Conservation (phyloP, 2,888 invertebrate species). For the Chaitophorus viminalis region DNA sequence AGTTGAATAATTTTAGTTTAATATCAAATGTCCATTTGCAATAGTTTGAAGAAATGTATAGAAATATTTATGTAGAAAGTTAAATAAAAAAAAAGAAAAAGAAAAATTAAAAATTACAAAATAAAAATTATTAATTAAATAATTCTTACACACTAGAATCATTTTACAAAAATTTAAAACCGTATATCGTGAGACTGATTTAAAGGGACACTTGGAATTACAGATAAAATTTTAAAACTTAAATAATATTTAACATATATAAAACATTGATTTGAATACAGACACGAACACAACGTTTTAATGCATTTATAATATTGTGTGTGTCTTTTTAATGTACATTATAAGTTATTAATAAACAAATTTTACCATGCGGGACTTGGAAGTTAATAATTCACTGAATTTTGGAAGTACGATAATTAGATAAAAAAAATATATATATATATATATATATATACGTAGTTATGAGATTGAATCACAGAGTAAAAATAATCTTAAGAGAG, state of each 20-base stretch:
- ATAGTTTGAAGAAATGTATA: not conserved
- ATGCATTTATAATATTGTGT: not conserved
- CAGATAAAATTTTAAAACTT: not conserved
- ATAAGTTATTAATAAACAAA: not conserved
- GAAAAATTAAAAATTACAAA: not conserved
- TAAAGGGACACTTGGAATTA: not conserved
- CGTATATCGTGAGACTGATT: not conserved
- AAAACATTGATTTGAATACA: not conserved
- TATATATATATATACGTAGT: not conserved
- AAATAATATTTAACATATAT: not conserved
- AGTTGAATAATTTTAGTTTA: not conserved
- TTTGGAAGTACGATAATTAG: not conserved
- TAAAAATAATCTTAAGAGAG: not conserved
- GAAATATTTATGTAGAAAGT: not conserved
- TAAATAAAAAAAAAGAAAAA: not conserved
- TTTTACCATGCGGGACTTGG: not conserved
- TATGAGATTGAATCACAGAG: slow-evolving; percentile 1
- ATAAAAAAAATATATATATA: not conserved
- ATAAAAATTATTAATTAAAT: not conserved
- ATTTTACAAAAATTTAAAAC: not conserved
- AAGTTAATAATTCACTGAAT: not conserved
- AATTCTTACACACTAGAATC: not conserved
- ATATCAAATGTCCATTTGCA: not conserved
- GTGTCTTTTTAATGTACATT: not conserved
- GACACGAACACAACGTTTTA: not conserved